Percentiles rank a stretch among this genome's conserved stretches.
phyloP scores from a whole-genome alignment of 2,113 vertebrate genomes.

The Daphoenositta chrysoptera region DNA sequence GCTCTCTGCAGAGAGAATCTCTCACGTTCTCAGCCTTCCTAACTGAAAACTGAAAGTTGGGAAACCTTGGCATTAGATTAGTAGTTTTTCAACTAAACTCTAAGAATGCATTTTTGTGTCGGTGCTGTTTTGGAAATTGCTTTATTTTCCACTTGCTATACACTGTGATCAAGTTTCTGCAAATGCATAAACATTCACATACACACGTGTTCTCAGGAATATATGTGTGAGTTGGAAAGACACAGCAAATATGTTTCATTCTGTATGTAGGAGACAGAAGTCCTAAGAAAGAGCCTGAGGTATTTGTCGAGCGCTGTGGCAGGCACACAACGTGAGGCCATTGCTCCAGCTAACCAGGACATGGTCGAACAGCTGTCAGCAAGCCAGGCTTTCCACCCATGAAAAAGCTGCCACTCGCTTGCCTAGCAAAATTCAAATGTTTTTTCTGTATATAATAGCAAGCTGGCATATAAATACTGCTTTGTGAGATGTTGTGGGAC shows the following conservation, averaged over 20 bases:
- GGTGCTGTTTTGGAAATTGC: background rate
- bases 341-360: background rate
- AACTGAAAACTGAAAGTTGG: background rate
- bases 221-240: background rate
- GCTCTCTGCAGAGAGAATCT: background rate
- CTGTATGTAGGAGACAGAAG: background rate
- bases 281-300: background rate
- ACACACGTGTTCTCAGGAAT: background rate
- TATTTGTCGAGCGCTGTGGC: fast-evolving
- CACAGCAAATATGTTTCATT: background rate
- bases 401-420: slow-evolving; percentile 32
- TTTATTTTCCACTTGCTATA: background rate
- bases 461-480: slow-evolving; percentile 14
- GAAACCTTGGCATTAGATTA: background rate
- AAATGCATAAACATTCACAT: background rate
- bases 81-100: background rate
- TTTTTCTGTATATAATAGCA: slow-evolving; percentile 40
- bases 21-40: background rate
- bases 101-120: background rate
- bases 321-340: background rate
- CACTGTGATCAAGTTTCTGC: background rate
- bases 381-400: slow-evolving; percentile 24
- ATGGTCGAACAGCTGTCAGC: background rate
- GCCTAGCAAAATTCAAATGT: background rate
- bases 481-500: background rate